phyloP scores from a whole-genome alignment of 2,888 invertebrate genomes.

The Mimas tiliae region DNA sequence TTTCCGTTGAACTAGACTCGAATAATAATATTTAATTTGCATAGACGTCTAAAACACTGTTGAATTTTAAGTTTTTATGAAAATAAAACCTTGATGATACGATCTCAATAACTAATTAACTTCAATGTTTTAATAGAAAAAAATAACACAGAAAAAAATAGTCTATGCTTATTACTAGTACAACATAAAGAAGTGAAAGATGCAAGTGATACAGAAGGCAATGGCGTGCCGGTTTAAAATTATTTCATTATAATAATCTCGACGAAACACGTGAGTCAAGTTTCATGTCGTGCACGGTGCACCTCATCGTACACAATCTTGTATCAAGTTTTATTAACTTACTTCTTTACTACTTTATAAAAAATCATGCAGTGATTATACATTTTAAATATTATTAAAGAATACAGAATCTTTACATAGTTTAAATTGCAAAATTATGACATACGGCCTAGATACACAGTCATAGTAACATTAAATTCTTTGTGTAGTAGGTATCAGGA shows the following conservation, averaged over 20 bases:
- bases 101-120: constrained; percentile 1
- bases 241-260: constrained; percentile 44
- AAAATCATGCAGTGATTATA: constrained; percentile 63
- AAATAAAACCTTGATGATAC: background rate
- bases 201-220: constrained; percentile 10
- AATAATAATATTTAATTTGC: background rate
- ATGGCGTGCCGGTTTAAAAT: constrained; percentile 27
- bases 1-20: no score
- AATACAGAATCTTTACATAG: background rate
- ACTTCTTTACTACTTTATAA: constrained; percentile 57
- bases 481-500: no score
- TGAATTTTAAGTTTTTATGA: background rate
- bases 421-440: constrained; percentile 29
- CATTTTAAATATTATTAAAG: constrained; percentile 37
- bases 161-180: background rate
- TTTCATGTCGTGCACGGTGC: constrained; percentile 70
- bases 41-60: background rate
- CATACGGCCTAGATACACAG: constrained; percentile 33
- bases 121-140: background rate
- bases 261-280: constrained; percentile 49
- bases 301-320: constrained; percentile 62
- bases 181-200: background rate
- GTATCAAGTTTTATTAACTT: constrained; percentile 74
- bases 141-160: background rate
- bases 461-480: no score